These are phyloP conservation scores for Tetanocera ferruginea DNA, from an alignment of 2,888 invertebrate species.

Conservation along the genomic window DNA sequence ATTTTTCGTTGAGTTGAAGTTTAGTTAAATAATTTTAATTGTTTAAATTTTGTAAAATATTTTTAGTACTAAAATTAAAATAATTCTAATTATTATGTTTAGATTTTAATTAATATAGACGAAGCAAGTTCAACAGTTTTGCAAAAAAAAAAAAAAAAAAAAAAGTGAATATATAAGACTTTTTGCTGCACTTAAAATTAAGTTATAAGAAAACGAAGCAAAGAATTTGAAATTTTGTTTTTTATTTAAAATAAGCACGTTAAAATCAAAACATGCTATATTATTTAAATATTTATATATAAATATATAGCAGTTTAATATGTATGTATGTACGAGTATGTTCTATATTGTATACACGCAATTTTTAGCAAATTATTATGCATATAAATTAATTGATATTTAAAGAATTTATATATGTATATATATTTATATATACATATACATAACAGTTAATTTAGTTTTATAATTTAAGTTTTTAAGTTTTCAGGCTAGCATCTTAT, in stretches of 20 bases:
- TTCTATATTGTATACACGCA: neutral
- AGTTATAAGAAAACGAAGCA: neutral
- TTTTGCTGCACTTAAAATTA: conserved; percentile 31
- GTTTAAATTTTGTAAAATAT: neutral
- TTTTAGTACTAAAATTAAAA: neutral
- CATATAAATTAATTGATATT: conserved; percentile 1
- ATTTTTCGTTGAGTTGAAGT: neutral
- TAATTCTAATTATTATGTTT: neutral
- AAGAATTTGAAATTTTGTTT: neutral
- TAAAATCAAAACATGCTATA: neutral
- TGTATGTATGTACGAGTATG: neutral
- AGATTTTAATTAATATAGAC: neutral
- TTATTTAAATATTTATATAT: neutral
- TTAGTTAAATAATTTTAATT: neutral
- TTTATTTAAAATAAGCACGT: neutral
- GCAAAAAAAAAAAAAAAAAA: neutral
- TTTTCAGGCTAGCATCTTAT: too few relatives aligned
- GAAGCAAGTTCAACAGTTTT: neutral
- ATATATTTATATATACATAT: too few relatives aligned
- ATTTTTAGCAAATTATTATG: conserved; percentile 14
- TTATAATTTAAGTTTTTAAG: too few relatives aligned
- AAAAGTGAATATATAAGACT: conserved; percentile 15
- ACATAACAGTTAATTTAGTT: too few relatives aligned
- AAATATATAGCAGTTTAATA: neutral
- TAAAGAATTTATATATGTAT: neutral